These are phyloP conservation scores for Trissolcus basalis DNA, from an alignment of 1,140 invertebrate genomes.

Conservation along the genomic window DNA sequence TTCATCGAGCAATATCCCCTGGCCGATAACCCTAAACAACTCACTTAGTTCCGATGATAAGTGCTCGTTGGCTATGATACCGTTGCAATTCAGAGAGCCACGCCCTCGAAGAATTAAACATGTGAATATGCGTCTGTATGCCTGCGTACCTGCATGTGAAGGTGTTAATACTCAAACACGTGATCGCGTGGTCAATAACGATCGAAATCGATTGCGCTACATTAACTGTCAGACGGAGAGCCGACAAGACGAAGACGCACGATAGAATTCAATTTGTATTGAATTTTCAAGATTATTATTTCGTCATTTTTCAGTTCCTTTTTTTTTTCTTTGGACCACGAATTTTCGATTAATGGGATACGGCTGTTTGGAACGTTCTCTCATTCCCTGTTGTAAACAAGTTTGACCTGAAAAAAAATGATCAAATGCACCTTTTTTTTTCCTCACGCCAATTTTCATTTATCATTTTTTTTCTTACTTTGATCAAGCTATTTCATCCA, in stretches of 20 bases:
- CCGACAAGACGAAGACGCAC: conserved; percentile 26
- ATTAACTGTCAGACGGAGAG: conserved; percentile 32
- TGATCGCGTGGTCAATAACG: conserved; percentile 50
- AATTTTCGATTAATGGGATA: conserved; percentile 26
- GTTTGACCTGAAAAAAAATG: neutral
- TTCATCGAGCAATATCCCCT: conserved; percentile 29
- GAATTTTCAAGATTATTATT: conserved; percentile 23
- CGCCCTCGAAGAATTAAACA: conserved; percentile 63
- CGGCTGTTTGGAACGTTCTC: conserved; percentile 1
- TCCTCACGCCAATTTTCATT: too few relatives aligned
- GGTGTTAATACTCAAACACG: conserved; percentile 52
- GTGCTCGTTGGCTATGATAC: conserved; percentile 66
- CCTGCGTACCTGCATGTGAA: conserved; percentile 16
- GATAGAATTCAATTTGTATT: conserved; percentile 38
- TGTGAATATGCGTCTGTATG: conserved; percentile 27
- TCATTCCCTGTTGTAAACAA: conserved; percentile 2
- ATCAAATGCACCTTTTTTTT: too few relatives aligned
- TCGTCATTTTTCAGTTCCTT: conserved; percentile 8
- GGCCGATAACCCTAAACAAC: conserved; percentile 51
- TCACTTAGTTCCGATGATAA: conserved; percentile 63
- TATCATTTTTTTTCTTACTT: too few relatives aligned
- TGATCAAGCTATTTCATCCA: too few relatives aligned
- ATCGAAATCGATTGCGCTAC: conserved; percentile 51
- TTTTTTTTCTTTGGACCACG: neutral
- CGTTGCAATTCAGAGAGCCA: conserved; percentile 68